Base-by-base conservation (phyloP, 2,888 invertebrate genomes). In the Cepaea hortensis region DNA sequence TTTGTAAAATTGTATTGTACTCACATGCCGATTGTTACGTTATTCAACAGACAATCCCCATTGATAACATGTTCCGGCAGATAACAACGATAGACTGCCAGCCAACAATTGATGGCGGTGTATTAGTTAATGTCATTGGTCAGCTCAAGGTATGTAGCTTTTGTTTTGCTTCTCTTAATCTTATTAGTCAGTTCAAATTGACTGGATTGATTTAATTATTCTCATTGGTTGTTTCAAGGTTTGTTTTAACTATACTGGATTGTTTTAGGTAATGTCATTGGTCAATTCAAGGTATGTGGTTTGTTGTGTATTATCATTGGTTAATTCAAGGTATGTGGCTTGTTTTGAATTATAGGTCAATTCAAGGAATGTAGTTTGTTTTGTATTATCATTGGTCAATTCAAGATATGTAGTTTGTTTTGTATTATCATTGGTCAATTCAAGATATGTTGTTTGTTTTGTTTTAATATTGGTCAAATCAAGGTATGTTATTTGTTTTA, bases 41-140 rank as follows among this genome's bases (percentile, higher is more conserved):
- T 11, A 9, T 55, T 55, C 55, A 55, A 55, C 55, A 55, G 55
- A 55, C 55, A 55, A 55, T 99, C 95, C 96, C 97, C 90, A 99
- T 99, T 96, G 97, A 97, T 96, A 97, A 97, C 95, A 98, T 99
- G 93, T 96, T 96, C 94, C 96, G 98, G 95, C 96, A 96, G 93
- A 96, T 99, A 94, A 98, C 99, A 88, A 97, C 97, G 50, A 96
- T 98, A 89, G 99, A 99, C 95, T 98, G 98, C 82, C 99, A 99
- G 95, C 99, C 99, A 20, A 98, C 97, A 96, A 97, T 97, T 93
- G 99, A 98, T 95, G 99, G 98, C 88, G 98, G 98, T 89, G 97
- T 99, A 91, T 95, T 99, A 94, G 98, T 99, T 91, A 97, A 97
- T 95, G 99, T 99, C 85, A 96, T 99, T 91, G 99, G 99, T 92